A percentile compares a stretch with the other conserved stretches of the same genome.
phyloP scores from a whole-genome alignment of 2,113 vertebrate species.

The Heteronetta atricapilla region DNA sequence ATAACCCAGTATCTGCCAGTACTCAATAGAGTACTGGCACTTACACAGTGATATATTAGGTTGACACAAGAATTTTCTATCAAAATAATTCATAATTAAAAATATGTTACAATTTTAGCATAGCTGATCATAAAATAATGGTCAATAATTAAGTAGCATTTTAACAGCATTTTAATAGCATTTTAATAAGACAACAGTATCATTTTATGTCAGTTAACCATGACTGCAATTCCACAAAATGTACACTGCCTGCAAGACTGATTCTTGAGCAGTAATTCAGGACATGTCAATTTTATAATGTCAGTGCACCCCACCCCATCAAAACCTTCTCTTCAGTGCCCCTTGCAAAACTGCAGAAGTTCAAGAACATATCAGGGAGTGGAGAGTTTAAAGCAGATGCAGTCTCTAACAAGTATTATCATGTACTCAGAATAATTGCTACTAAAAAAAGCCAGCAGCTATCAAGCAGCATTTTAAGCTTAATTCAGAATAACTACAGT shows the following conservation, averaged over 20 bases:
- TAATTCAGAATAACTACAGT: conserved; percentile 22
- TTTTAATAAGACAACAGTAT: background rate
- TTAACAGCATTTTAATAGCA: background rate
- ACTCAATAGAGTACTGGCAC: background rate
- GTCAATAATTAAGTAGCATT: background rate
- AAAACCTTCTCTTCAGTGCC: conserved; percentile 8
- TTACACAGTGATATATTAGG: background rate
- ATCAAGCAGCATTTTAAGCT: conserved; percentile 23
- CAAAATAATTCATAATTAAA: background rate
- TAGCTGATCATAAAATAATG: background rate
- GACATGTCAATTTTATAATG: background rate
- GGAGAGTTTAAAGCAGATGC: background rate
- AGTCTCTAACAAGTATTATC: conserved; percentile 13
- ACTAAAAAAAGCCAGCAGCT: background rate
- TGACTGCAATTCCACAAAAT: background rate
- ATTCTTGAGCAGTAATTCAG: background rate
- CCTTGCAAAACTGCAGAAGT: conserved; percentile 37
- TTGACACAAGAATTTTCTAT: background rate
- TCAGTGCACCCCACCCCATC: background rate
- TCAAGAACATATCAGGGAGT: conserved; percentile 54
- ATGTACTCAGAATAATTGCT: conserved; percentile 31
- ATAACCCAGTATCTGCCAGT: background rate
- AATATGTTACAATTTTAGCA: background rate
- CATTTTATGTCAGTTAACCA: background rate
- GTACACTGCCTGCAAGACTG: background rate